Evolutionary conservation across 2,888 invertebrate genomes (phyloP), one percentile per base, ranked within the genome.

Genomic region (Rhagophthalmus giganteus): DNA sequence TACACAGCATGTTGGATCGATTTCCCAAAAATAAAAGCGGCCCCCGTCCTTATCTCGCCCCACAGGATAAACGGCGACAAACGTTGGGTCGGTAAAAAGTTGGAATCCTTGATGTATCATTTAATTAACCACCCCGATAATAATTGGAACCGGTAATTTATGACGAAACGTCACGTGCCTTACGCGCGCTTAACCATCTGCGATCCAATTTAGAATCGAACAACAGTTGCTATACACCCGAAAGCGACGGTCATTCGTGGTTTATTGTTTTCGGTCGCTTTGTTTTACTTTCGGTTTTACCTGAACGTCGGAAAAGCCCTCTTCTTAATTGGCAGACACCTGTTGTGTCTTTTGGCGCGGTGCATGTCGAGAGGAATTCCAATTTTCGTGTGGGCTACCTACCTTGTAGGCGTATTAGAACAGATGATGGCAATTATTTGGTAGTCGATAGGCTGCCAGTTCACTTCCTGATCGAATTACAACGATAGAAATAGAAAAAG

Each of bases 131-230:
- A 59, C 65, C 64, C 66, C 55, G 54, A 58, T n/a, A n/a, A n/a
- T 68, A 68, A 68, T 65, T 65, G 65, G 59, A 57, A 47, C 49
- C 55, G 61, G 59, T 66, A 66, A 68, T 68, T 67, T 67, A 68
- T 64, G 64, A 61, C 62, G 63, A 61, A 56, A 59, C 63, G 61
- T 67, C 68, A 68, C 70, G 70, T 70, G 70, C 69, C 67, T 65
- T 69, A 70, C 69, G 65, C 64, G 64, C 61, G 68, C 66, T 53
- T 24, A 59, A 56, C 68, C 70, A 70, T 70, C 70, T 70, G 70
- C 61, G 66, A 64, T 68, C 67, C 64, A 67, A 69, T 69, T 68
- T 66, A 55, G 57, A 56, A 37, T 57, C 51, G 52, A 53, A 57
- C 67, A 64, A 62, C 68, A 65, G 68, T 67, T 65, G 63, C 62